Evolutionary conservation across 2,888 invertebrate species (phyloP).

Genomic region (Drosophila putrida): DNA sequence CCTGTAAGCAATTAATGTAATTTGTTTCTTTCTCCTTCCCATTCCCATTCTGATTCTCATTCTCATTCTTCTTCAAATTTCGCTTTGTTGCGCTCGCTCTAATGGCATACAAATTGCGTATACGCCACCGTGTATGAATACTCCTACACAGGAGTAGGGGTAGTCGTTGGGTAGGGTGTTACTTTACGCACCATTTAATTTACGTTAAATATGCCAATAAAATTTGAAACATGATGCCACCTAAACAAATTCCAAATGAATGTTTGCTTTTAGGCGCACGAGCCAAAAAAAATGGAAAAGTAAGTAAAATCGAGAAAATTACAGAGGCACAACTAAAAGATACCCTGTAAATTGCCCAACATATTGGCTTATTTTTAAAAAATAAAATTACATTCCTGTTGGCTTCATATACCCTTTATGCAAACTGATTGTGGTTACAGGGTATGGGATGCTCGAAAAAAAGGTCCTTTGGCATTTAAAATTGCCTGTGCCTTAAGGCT

Average conservation of each 20-base stretch:
- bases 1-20: slow-evolving; percentile 75
- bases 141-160: slow-evolving; percentile 31
- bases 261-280: slow-evolving; percentile 56
- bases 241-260: slow-evolving; percentile 59
- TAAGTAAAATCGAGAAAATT: slow-evolving; percentile 7
- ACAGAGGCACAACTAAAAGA: neutral
- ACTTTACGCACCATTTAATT: slow-evolving; percentile 76
- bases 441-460: slow-evolving; percentile 27
- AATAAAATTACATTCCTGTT: neutral
- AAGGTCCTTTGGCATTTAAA: slow-evolving; percentile 46
- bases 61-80: neutral
- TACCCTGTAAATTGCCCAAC: slow-evolving; percentile 7
- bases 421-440: slow-evolving; percentile 7
- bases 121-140: slow-evolving; percentile 58
- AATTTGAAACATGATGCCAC: slow-evolving; percentile 69
- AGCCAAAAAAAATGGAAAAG: slow-evolving; percentile 1
- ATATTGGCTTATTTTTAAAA: neutral
- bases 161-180: slow-evolving; percentile 22
- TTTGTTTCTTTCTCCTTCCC: slow-evolving; percentile 47
- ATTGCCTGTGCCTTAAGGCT: slow-evolving; percentile 28
- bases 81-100: slow-evolving; percentile 31
- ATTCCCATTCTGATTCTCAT: neutral
- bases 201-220: slow-evolving; percentile 79
- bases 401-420: neutral
- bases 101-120: slow-evolving; percentile 69